Evolutionary conservation across 2,113 vertebrate genomes (phyloP).

Genomic region (Myotis brandtii): DNA sequence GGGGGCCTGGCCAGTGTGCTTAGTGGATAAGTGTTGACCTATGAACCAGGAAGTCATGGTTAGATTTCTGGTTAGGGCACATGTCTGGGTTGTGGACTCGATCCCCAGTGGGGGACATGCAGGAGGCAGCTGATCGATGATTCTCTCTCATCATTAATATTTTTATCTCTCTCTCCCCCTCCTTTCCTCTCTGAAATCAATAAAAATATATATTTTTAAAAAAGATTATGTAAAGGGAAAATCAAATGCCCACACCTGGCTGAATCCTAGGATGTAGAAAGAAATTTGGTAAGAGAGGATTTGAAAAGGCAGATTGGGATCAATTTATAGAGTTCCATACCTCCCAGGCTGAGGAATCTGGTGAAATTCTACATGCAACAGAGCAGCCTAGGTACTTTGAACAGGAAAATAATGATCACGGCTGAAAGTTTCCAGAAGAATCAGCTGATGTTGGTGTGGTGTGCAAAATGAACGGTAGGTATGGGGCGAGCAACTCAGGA

Average conservation of each 20-base stretch:
- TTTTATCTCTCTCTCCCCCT: too few relatives aligned
- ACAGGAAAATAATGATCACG: background rate
- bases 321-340: background rate
- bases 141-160: too few relatives aligned
- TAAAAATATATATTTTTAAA: too few relatives aligned
- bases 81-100: too few relatives aligned
- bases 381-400: background rate
- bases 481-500: background rate
- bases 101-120: too few relatives aligned
- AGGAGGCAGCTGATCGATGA: too few relatives aligned
- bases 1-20: too few relatives aligned
- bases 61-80: too few relatives aligned
- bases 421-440: constrained; percentile 4
- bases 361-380: background rate
- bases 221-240: background rate
- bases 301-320: background rate
- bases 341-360: background rate
- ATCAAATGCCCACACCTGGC: background rate
- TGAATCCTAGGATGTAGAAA: background rate
- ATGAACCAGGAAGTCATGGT: too few relatives aligned
- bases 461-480: background rate
- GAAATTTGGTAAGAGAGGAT: background rate
- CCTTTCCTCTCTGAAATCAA: too few relatives aligned
- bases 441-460: background rate
- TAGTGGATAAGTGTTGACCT: too few relatives aligned